These are phyloP conservation scores for Erebia palarica DNA, from an alignment of 2,888 invertebrate species.

Conservation along the genomic window DNA sequence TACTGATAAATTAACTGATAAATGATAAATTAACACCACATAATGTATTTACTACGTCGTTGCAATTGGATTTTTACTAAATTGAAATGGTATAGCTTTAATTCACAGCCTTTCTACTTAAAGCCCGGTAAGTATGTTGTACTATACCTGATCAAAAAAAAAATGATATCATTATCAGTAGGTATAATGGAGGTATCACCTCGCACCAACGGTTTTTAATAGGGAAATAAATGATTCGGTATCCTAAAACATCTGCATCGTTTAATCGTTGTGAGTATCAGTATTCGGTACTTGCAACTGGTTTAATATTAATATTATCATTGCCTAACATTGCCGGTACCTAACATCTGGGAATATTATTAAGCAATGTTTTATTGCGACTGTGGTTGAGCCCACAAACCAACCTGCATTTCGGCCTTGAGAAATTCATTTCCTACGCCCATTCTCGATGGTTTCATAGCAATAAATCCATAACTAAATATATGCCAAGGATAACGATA, in stretches of 20 bases:
- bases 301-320: slow-evolving; percentile 21
- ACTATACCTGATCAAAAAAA: background rate
- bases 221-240: background rate
- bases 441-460: slow-evolving; percentile 19
- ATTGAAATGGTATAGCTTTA: too few relatives aligned
- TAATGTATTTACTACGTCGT: too few relatives aligned
- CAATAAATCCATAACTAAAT: slow-evolving; percentile 1
- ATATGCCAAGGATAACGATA: slow-evolving; percentile 1
- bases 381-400: slow-evolving; percentile 56
- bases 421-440: slow-evolving; percentile 21
- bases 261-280: slow-evolving; percentile 1
- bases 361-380: slow-evolving; percentile 23
- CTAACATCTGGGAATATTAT: slow-evolving; percentile 24
- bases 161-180: too few relatives aligned
- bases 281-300: slow-evolving; percentile 4
- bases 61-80: too few relatives aligned
- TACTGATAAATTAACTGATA: too few relatives aligned
- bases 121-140: background rate
- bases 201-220: background rate
- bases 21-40: too few relatives aligned
- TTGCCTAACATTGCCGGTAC: slow-evolving; percentile 13
- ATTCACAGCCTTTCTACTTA: background rate
- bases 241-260: slow-evolving; percentile 12
- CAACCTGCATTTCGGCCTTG: slow-evolving; percentile 68
- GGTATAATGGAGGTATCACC: background rate